phyloP scores from a whole-genome alignment of 2,113 vertebrate genomes.

The Isurus oxyrinchus region DNA sequence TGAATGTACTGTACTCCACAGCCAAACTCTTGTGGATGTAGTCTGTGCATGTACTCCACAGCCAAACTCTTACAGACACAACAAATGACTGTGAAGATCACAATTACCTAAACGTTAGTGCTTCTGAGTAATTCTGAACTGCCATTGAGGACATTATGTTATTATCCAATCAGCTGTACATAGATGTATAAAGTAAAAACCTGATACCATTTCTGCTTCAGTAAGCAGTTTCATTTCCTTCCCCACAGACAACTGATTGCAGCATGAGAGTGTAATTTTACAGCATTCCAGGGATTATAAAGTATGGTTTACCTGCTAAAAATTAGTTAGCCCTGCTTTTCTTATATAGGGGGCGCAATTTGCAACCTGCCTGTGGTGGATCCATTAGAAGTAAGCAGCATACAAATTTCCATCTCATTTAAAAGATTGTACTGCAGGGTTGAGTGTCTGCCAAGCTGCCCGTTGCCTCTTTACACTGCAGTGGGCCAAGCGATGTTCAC shows the following conservation, averaged over 20 bases:
- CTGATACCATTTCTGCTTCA: neutral
- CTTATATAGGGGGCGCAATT: too few species aligned
- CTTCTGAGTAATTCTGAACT: neutral
- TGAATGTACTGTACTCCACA: neutral
- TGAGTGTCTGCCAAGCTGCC: too few species aligned
- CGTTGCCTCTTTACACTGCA: too few species aligned
- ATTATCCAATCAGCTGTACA: too few species aligned
- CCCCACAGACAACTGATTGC: neutral
- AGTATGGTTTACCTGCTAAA: too few species aligned
- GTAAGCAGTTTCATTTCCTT: neutral
- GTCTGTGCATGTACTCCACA: neutral
- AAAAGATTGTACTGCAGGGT: too few species aligned
- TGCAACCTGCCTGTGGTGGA: too few species aligned
- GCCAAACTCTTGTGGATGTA: neutral
- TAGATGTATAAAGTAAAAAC: neutral
- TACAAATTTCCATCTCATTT: too few species aligned
- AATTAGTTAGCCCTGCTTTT: too few species aligned
- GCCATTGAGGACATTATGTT: too few species aligned
- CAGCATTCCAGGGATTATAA: neutral
- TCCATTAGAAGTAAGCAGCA: too few species aligned
- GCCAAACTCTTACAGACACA: neutral
- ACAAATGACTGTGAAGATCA: neutral
- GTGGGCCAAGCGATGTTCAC: too few species aligned
- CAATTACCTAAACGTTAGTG: neutral
- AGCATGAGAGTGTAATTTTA: neutral